Evolutionary conservation across 2,113 vertebrate genomes (phyloP), one percentile per base, ranked within the genome.

Genomic region (Chitala chitala): DNA sequence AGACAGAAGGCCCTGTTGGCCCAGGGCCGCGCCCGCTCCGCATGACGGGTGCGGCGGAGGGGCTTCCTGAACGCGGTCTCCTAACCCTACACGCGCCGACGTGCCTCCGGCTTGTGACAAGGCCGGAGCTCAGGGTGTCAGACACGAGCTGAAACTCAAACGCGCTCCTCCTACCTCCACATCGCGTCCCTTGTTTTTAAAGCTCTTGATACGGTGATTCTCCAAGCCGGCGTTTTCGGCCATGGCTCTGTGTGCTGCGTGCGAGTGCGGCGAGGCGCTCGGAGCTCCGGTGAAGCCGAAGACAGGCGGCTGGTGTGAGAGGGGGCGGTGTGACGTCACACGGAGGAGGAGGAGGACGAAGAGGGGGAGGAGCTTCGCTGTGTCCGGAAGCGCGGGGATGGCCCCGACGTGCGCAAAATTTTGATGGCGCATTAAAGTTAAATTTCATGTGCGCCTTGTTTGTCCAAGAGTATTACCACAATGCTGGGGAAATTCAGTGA

Each of bases 151-250:
- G 12, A 12, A 13, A 17, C 56, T 59, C 15, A 12, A 6, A 7
- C 33, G 2, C 5, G 2, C 13, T 20, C 10, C 5, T 29, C 90
- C 88, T 81, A 95, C 95, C 92, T 97, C 95, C 80, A 96, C 94
- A 94, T 97, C 95, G 51, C 94, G 94, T 76, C 95, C 95, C 89
- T 97, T 97, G 77, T 97, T 97, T 89, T 97, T 97, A 87, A 96
- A 97, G 89, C 95, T 96, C 88, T 97, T 97, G 87, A 97, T 94
- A 86, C 94, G 95, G 85, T 97, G 95, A 86, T 97, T 97, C 79
- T 97, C 95, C 87, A 94, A 93, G 91, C 93, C 93, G 85, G 92
- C 93, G 86, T 93, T 95, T 79, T 95, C 94, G 87, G 94, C 95
- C 93, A 95, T 95, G 90, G 91, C 93, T 91, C 59, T 15, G 82